phyloP scores from a whole-genome alignment of 2,797 vertebrate species.

The Pangasius krempfi region DNA sequence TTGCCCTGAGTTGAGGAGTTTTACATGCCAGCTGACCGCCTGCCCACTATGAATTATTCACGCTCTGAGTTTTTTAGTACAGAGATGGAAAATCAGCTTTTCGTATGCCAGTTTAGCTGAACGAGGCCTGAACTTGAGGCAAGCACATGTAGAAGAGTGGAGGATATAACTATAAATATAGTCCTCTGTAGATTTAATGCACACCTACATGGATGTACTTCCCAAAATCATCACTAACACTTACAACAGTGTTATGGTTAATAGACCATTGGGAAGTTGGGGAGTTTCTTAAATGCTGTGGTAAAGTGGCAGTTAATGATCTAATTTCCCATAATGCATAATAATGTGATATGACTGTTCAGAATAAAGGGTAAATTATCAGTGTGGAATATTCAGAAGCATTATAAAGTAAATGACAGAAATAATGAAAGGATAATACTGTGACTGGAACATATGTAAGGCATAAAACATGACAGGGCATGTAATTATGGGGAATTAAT shows the following conservation, averaged over 20 bases:
- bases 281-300: background rate
- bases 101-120: background rate
- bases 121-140: background rate
- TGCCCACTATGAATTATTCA: conserved; percentile 21
- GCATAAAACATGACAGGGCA: background rate
- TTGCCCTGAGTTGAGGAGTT: background rate
- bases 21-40: conserved; percentile 19
- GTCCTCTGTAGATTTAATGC: background rate
- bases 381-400: background rate
- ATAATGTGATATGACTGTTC: background rate
- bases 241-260: background rate
- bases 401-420: background rate
- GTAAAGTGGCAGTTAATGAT: background rate
- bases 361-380: background rate
- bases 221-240: background rate
- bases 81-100: background rate
- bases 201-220: background rate
- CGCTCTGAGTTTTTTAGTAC: background rate
- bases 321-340: background rate
- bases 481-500: background rate
- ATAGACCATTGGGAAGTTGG: background rate
- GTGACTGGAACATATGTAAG: background rate
- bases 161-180: background rate
- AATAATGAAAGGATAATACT: background rate
- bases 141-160: background rate